Evolutionary conservation across 2,797 vertebrate genomes (phyloP), one percentile per base, ranked within the genome.

Genomic region (Gymnoscopelus braueri): DNA sequence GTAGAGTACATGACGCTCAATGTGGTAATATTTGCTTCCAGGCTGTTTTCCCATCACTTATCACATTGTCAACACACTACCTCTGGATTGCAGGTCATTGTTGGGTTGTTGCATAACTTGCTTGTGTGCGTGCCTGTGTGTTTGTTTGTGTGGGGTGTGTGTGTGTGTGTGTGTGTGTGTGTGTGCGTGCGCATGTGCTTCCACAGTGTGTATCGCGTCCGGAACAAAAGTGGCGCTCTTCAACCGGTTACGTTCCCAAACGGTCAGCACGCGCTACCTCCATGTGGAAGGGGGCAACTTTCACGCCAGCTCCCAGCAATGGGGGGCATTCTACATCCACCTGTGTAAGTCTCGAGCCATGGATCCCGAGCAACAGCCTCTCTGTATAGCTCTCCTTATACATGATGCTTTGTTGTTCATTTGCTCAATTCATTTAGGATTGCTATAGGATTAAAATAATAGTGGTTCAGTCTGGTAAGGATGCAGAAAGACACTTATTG

Each of bases 281-380:
- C 98, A 99, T 48, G 98, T 99, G 82, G 98, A 99, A 94, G 98
- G 98, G 26, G 98, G 98, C 50, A 99, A 99, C 88, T 99, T 99
- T 72, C 98, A 99, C 73, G 97, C 98, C 92, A 99, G 98, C 90
- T 99, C 98, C 77, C 98, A 98, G 65, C 97, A 99, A 83, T 99
- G 98, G 98, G 98, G 97, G 87, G 97, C 98, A 5, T 99, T 99
- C 91, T 98, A 94, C 91, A 99, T 99, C 92, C 98, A 99, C 88
- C 95, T 99, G 81, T 86, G 98, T 99, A 89, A 96, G 97, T 95
- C 87, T 9, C 2, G 3, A 6, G 10, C 44, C 12, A 54, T 23
- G 39, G 39, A 3, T 9, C 2, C 39, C 39, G 5, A 44, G 8
- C 39, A 8, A 48, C 59, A 12, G 9, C 26, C 2, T 44, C 39